phyloP scores from a whole-genome alignment of 2,113 vertebrate species.

The Diadophis punctatus region DNA sequence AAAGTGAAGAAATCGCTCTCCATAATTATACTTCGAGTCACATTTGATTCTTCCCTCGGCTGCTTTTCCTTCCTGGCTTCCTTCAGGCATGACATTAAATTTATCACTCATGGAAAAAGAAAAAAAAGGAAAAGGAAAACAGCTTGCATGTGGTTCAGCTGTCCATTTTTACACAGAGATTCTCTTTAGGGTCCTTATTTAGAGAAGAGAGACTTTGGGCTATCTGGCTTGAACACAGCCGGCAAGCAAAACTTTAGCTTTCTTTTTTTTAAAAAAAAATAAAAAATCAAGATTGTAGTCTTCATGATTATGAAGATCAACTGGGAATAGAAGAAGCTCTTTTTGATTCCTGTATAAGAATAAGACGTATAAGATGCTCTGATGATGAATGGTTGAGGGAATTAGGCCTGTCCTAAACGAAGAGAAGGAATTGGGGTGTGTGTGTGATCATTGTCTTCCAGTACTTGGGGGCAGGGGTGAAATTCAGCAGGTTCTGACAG shows the following conservation, averaged over 20 bases:
- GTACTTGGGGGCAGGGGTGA: too few species aligned
- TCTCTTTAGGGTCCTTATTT: neutral
- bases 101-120: neutral
- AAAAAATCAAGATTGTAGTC: neutral
- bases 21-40: slow-evolving; percentile 50
- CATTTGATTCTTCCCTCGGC: slow-evolving; percentile 29
- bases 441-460: neutral
- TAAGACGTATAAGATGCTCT: neutral
- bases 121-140: neutral
- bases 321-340: neutral
- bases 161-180: neutral
- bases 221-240: neutral
- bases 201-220: neutral
- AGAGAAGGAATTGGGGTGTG: neutral
- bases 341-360: too few species aligned
- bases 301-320: neutral
- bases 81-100: slow-evolving; percentile 21
- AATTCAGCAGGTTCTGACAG: too few species aligned
- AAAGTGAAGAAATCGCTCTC: slow-evolving; percentile 28
- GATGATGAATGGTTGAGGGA: neutral
- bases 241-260: neutral
- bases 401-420: neutral
- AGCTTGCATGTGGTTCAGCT: neutral
- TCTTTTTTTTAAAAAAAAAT: too few species aligned
- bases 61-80: slow-evolving; percentile 41